Base-by-base conservation (phyloP, 2,113 vertebrate species). In the Carassius auratus region DNA sequence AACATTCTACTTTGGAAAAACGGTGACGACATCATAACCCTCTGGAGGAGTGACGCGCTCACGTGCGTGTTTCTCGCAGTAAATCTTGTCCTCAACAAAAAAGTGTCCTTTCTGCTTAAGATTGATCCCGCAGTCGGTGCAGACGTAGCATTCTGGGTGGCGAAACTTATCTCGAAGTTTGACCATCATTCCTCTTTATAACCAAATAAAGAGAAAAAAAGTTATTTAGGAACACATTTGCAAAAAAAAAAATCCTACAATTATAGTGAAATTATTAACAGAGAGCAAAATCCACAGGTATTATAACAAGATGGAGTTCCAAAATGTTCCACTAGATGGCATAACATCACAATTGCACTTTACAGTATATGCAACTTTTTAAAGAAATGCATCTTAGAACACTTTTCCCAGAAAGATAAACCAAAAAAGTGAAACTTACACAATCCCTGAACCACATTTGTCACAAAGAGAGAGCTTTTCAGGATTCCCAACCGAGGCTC, bases 21-120 rank as follows among this genome's bases (percentile, higher is more conserved):
- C 96, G 0, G 97, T 97, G 90, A 99, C 96, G 79, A 99, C 96
- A 12, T 99, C 97, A 0, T 98, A 99, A 88, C 98, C 98, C 88
- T 99, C 97, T 0, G 97, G 98, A 0, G 97, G 97, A 0, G 94
- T 91, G 86, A 95, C 92, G 23, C 96, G 94, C 84, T 98, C 96
- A 8, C 96, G 94, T 0, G 98, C 98, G 0, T 99, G 98, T 89
- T 92, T 96, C 94, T 99, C 98, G 10, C 98, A 99, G 91, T 97
- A 99, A 92, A 99, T 97, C 73, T 95, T 92, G 38, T 98, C 96
- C 88, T 96, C 96, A 88, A 99, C 97, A 26, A 98, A 99, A 96
- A 98, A 99, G 90, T 99, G 97, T 94, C 98, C 98, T 92, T 98
- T 98, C 92, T 99, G 97, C 90, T 99, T 99, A 66, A 99, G 95